These are phyloP conservation scores for Bilobella aurantiaca DNA, from an alignment of 1,140 invertebrate species.

Conservation along the genomic window DNA sequence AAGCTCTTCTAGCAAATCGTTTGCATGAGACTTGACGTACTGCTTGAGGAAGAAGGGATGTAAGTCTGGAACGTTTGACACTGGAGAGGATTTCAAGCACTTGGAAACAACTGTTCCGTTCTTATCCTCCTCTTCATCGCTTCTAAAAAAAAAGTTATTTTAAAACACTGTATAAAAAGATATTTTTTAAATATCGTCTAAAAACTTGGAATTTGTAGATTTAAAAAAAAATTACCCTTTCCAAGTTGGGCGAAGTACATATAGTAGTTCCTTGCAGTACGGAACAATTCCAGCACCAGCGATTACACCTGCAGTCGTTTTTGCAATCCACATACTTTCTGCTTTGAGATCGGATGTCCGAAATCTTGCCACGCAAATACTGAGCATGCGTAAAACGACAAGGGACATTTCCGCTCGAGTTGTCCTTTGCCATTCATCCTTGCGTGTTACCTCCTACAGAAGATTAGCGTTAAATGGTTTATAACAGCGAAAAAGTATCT, in stretches of 20 bases:
- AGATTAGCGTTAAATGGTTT: too few relatives aligned
- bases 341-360: slow-evolving; percentile 19
- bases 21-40: slow-evolving; percentile 80
- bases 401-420: slow-evolving; percentile 26
- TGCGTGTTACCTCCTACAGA: slow-evolving; percentile 18
- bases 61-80: slow-evolving; percentile 78
- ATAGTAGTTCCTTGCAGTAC: slow-evolving; percentile 29
- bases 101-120: not conserved
- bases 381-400: slow-evolving; percentile 30
- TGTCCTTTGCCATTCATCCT: slow-evolving; percentile 26
- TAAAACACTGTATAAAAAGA: not conserved
- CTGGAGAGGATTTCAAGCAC: slow-evolving; percentile 63
- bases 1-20: slow-evolving; percentile 88
- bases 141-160: slow-evolving; percentile 12
- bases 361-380: slow-evolving; percentile 31
- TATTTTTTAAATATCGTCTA: not conserved
- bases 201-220: not conserved
- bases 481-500: too few relatives aligned
- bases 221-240: slow-evolving; percentile 15
- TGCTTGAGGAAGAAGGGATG: slow-evolving; percentile 88
- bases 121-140: slow-evolving; percentile 14
- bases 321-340: slow-evolving; percentile 32
- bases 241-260: slow-evolving; percentile 29
- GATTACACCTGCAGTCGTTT: slow-evolving; percentile 28
- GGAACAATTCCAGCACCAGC: slow-evolving; percentile 22